A percentile compares a stretch with the other conserved stretches of the same genome.
Evolutionary conservation across 2,113 vertebrate species (phyloP).

Genomic region (Rhipidura dahli): DNA sequence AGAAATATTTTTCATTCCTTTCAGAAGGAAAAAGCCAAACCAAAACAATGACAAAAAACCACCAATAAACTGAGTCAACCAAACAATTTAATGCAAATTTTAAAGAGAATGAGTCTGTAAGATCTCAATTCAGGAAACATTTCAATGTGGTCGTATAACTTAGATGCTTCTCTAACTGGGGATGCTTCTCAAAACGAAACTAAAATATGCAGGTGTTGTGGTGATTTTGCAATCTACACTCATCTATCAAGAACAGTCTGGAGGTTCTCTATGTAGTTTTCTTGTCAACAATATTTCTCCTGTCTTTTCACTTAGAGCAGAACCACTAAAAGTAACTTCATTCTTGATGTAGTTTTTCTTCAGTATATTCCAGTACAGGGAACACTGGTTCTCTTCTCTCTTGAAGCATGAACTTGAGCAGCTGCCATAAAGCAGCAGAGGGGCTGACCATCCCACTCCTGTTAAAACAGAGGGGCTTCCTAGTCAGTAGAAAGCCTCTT

Average conservation of each 20-base stretch:
- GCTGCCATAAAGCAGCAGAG: not conserved
- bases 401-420: not conserved
- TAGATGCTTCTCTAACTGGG: not conserved
- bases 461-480: not conserved
- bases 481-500: not conserved
- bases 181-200: not conserved
- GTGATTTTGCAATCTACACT: not conserved
- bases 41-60: not conserved
- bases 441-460: not conserved
- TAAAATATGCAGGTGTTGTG: not conserved
- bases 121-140: not conserved
- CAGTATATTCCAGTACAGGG: not conserved
- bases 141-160: not conserved
- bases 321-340: not conserved
- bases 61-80: not conserved
- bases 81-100: not conserved
- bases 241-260: not conserved
- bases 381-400: not conserved
- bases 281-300: not conserved
- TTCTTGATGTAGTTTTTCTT: not conserved
- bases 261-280: not conserved
- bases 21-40: not conserved
- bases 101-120: not conserved
- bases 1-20: not conserved
- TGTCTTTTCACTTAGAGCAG: not conserved